Conservation (phyloP, 2,113 vertebrate species). For the Salvelinus alpinus region DNA sequence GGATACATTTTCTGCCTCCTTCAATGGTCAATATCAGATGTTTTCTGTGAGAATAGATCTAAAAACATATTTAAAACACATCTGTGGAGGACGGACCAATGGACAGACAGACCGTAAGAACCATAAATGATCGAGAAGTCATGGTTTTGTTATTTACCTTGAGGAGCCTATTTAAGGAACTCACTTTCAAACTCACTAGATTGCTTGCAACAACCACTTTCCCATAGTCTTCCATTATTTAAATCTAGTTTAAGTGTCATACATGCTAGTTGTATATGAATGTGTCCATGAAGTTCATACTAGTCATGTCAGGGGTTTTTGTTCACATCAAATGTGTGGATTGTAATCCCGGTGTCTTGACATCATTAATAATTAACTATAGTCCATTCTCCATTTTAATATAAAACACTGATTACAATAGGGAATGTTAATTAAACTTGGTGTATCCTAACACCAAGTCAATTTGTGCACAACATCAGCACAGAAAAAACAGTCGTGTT, state of each 20-base stretch:
- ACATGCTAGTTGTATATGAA: neutral
- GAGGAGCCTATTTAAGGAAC: neutral
- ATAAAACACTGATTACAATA: neutral
- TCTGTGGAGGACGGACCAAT: neutral
- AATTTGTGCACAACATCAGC: neutral
- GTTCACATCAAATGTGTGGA: too few relatives aligned
- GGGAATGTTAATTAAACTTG: neutral
- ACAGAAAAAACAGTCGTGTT: neutral
- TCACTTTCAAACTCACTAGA: neutral
- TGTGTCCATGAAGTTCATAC: neutral
- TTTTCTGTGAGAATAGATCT: neutral
- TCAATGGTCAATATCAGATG: neutral
- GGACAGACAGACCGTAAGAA: too few relatives aligned
- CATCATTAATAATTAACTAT: too few relatives aligned
- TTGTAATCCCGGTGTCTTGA: too few relatives aligned
- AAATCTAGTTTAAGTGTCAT: neutral
- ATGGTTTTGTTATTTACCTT: neutral
- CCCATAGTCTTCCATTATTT: neutral
- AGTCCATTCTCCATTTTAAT: neutral
- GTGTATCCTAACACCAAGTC: neutral
- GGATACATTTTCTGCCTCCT: too few relatives aligned
- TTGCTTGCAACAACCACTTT: neutral
- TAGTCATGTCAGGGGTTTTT: too few relatives aligned
- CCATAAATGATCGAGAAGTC: neutral
- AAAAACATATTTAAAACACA: neutral